A percentile compares a stretch with the other conserved stretches of the same genome.
phyloP scores from a whole-genome alignment of 2,797 vertebrate species.

The Poeciliopsis presidionis region DNA sequence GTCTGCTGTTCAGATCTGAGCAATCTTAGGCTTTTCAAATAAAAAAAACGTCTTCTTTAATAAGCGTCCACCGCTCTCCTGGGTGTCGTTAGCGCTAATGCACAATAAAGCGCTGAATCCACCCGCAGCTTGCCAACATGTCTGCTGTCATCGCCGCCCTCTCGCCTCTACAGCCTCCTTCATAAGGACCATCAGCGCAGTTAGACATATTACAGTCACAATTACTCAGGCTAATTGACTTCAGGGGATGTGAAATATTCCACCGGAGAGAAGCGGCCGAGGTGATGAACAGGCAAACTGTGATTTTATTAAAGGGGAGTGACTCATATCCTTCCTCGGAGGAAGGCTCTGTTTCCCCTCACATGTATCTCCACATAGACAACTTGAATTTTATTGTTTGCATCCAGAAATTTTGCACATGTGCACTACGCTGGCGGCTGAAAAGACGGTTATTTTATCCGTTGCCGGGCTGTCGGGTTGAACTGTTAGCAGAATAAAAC shows the following conservation, averaged over 20 bases:
- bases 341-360: slow-evolving; percentile 29
- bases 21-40: slow-evolving; percentile 23
- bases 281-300: slow-evolving; percentile 57
- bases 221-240: slow-evolving; percentile 72
- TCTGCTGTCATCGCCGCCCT: slow-evolving; percentile 20
- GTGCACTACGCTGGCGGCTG: no score
- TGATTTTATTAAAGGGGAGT: slow-evolving; percentile 58
- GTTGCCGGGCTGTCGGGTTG: no score
- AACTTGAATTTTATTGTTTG: no score
- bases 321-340: slow-evolving; percentile 42
- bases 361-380: slow-evolving; percentile 9
- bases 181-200: slow-evolving; percentile 56
- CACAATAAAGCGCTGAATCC: slow-evolving; percentile 20
- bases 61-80: slow-evolving; percentile 41
- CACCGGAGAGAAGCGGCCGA: slow-evolving; percentile 19
- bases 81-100: slow-evolving; percentile 44
- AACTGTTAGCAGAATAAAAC: no score
- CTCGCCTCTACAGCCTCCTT: slow-evolving; percentile 41
- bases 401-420: no score
- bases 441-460: no score
- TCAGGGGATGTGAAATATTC: slow-evolving; percentile 53
- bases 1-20: slow-evolving; percentile 15
- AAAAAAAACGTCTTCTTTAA: slow-evolving; percentile 46
- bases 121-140: slow-evolving; percentile 40
- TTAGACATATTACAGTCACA: slow-evolving; percentile 62